phyloP scores from a whole-genome alignment of 2,797 vertebrate genomes.

The Cryptoblepharus egeriae region DNA sequence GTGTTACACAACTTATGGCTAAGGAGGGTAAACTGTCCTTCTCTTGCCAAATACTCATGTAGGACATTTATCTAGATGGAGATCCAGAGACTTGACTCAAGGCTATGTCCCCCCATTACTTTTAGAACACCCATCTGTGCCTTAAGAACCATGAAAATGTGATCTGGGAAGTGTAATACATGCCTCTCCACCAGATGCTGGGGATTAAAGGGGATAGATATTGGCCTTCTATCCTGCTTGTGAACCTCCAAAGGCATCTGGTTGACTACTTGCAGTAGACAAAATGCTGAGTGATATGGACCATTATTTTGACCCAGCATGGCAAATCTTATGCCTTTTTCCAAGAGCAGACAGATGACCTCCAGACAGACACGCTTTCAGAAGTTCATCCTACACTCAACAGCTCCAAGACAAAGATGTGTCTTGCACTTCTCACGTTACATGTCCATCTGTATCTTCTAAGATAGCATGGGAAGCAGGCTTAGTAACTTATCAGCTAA shows the following conservation, averaged over 20 bases:
- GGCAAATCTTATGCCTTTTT: slow-evolving; percentile 8
- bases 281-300: slow-evolving; percentile 16
- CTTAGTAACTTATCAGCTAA: not conserved
- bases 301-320: slow-evolving; percentile 11
- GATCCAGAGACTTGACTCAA: not conserved
- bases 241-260: slow-evolving; percentile 27
- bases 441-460: slow-evolving; percentile 19
- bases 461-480: slow-evolving; percentile 24
- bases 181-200: slow-evolving; percentile 28
- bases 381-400: slow-evolving; percentile 28
- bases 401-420: slow-evolving; percentile 10
- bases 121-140: slow-evolving; percentile 18
- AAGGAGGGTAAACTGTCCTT: not conserved
- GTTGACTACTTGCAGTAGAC: slow-evolving; percentile 21
- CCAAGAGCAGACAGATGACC: slow-evolving; percentile 20
- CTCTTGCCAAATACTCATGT: not conserved
- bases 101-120: slow-evolving; percentile 2
- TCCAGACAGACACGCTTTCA: slow-evolving; percentile 17
- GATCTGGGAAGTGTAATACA: slow-evolving; percentile 24
- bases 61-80: not conserved
- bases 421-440: slow-evolving; percentile 6
- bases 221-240: slow-evolving; percentile 1
- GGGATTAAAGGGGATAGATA: slow-evolving; percentile 21
- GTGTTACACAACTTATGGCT: not conserved
- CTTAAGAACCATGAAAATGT: slow-evolving; percentile 20